phyloP scores from a whole-genome alignment of 2,888 invertebrate genomes.

The Leucania comma region DNA sequence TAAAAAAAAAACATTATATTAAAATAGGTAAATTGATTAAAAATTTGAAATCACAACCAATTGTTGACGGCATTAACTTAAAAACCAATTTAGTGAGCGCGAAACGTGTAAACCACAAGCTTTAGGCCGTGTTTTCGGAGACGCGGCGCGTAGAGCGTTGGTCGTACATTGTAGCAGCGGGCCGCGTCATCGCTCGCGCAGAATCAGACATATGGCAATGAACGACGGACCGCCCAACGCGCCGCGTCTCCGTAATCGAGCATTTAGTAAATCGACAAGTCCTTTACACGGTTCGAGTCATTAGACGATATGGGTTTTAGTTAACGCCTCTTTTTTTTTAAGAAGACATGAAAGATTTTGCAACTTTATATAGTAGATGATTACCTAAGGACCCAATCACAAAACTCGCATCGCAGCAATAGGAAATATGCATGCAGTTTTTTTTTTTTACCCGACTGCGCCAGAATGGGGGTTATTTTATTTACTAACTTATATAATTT shows the following conservation, averaged over 20 bases:
- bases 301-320: neutral
- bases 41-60: conserved; percentile 47
- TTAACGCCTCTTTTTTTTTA: neutral
- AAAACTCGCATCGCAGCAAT: too few relatives aligned
- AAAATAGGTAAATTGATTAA: conserved; percentile 12
- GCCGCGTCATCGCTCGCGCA: too few relatives aligned
- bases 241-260: too few relatives aligned
- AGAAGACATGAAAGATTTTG: conserved; percentile 7
- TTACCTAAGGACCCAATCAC: neutral
- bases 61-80: conserved; percentile 6
- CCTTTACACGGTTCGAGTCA: neutral
- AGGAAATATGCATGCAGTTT: too few relatives aligned
- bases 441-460: too few relatives aligned
- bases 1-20: conserved; percentile 16
- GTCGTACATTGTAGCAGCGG: too few relatives aligned
- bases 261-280: neutral
- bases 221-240: too few relatives aligned
- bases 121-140: too few relatives aligned
- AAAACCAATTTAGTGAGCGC: neutral
- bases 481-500: too few relatives aligned
- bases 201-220: too few relatives aligned
- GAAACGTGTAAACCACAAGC: neutral
- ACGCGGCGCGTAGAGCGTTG: too few relatives aligned
- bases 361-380: neutral
- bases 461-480: too few relatives aligned